A percentile compares a stretch with the other conserved stretches of the same genome.
phyloP scores from a whole-genome alignment of 1,140 invertebrate genomes.

The Mercenaria mercenaria region DNA sequence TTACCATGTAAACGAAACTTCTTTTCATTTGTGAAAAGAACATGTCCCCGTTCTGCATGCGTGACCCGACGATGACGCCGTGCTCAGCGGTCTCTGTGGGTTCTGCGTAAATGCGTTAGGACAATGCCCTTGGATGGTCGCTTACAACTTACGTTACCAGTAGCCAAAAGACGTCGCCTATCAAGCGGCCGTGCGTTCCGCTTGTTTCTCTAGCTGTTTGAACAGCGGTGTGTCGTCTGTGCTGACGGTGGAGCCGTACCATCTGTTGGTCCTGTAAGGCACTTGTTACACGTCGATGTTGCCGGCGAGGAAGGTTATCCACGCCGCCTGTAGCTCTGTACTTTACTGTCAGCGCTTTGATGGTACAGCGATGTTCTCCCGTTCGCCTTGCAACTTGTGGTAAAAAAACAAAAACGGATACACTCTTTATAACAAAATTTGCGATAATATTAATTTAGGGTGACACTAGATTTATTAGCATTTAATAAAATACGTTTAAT shows the following conservation, averaged over 20 bases:
- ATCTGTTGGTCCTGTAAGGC: constrained; percentile 3
- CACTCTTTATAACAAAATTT: background rate
- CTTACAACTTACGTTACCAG: background rate
- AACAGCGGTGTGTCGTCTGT: background rate
- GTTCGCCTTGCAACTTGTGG: background rate
- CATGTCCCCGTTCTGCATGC: constrained; percentile 21
- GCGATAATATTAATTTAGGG: background rate
- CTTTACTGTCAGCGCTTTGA: background rate
- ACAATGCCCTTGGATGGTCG: background rate
- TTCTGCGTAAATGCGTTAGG: background rate
- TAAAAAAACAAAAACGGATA: background rate
- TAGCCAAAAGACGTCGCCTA: background rate
- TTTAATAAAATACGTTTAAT: background rate
- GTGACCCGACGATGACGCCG: background rate
- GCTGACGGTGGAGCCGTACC: background rate
- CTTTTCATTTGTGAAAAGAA: constrained; percentile 36
- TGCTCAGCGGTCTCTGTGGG: background rate
- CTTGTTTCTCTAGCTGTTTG: background rate
- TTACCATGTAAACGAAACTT: background rate
- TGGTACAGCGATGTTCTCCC: constrained; percentile 10
- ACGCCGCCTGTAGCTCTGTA: constrained; percentile 2
- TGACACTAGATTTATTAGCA: background rate
- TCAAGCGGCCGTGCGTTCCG: background rate
- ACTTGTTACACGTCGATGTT: background rate
- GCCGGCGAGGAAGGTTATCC: constrained; percentile 16